Evolutionary conservation across 2,797 vertebrate genomes (phyloP).

Genomic region (Craterocephalus amniculus): DNA sequence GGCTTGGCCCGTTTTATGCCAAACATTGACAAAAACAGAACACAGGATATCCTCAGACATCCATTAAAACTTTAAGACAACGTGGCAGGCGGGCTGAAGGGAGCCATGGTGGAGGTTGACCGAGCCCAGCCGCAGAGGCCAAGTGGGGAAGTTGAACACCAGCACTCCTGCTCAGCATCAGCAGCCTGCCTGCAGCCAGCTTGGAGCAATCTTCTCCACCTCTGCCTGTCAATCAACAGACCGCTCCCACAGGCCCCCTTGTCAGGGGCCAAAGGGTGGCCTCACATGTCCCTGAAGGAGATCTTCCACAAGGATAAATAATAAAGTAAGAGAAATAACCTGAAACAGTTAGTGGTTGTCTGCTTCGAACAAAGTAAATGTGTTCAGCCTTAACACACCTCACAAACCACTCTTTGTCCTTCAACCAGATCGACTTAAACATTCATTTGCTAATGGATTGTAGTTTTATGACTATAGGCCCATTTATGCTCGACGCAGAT

Average conservation of each 20-base stretch:
- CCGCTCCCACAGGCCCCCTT: slow-evolving; percentile 47
- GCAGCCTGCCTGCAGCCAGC: slow-evolving; percentile 67
- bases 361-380: slow-evolving; percentile 6
- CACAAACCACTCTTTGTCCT: not conserved
- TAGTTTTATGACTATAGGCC: not conserved
- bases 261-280: slow-evolving; percentile 43
- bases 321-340: slow-evolving; percentile 26
- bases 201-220: slow-evolving; percentile 75
- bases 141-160: slow-evolving; percentile 60
- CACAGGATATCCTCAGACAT: slow-evolving; percentile 3
- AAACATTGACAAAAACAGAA: slow-evolving; percentile 13
- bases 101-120: slow-evolving; percentile 23
- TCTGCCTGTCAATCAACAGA: slow-evolving; percentile 65
- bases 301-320: slow-evolving; percentile 32
- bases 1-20: not conserved
- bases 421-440: not conserved
- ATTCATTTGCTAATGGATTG: not conserved
- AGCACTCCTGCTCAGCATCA: slow-evolving; percentile 74
- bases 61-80: slow-evolving; percentile 29
- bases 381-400: not conserved
- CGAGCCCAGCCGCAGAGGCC: slow-evolving; percentile 63
- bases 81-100: slow-evolving; percentile 29
- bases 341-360: slow-evolving; percentile 38
- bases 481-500: too few relatives aligned
- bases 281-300: slow-evolving; percentile 23